Evolutionary conservation across 2,888 invertebrate species (phyloP).

Genomic region (Drosophila paramelanica): DNA sequence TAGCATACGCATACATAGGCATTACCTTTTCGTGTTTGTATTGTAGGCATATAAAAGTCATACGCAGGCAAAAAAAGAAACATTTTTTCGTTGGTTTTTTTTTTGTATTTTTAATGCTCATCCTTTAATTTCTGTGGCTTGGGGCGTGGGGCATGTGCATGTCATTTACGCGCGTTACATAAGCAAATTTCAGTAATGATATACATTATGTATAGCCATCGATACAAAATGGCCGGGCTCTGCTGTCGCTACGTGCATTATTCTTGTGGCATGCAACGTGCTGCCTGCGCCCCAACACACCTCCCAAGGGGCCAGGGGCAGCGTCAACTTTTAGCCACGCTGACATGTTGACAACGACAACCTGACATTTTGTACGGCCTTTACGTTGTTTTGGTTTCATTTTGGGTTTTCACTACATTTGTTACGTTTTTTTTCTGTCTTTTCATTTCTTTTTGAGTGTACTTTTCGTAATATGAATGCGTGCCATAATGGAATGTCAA

Average conservation of each 20-base stretch:
- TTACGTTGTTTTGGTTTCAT: conserved; percentile 39
- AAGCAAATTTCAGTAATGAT: conserved; percentile 74
- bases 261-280: conserved; percentile 57
- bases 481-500: conserved; percentile 75
- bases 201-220: conserved; percentile 56
- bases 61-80: conserved; percentile 23
- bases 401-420: conserved; percentile 33
- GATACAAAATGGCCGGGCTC: conserved; percentile 55
- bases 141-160: conserved; percentile 2
- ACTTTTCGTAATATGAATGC: conserved; percentile 60
- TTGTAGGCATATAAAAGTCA: conserved; percentile 50
- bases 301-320: conserved; percentile 8
- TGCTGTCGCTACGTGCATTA: conserved; percentile 57
- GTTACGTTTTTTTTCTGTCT: conserved; percentile 12
- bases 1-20: conserved; percentile 32
- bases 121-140: conserved; percentile 64
- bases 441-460: conserved; percentile 9
- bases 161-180: conserved; percentile 69
- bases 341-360: conserved; percentile 57
- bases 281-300: conserved; percentile 27
- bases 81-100: conserved; percentile 15
- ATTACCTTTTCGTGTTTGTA: conserved; percentile 47
- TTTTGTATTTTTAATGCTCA: conserved; percentile 48
- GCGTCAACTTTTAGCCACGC: conserved; percentile 51
- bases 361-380: conserved; percentile 65